These are phyloP conservation scores for Trematocara nigrifrons DNA, from an alignment of 2,113 vertebrate species.

Conservation along the genomic window DNA sequence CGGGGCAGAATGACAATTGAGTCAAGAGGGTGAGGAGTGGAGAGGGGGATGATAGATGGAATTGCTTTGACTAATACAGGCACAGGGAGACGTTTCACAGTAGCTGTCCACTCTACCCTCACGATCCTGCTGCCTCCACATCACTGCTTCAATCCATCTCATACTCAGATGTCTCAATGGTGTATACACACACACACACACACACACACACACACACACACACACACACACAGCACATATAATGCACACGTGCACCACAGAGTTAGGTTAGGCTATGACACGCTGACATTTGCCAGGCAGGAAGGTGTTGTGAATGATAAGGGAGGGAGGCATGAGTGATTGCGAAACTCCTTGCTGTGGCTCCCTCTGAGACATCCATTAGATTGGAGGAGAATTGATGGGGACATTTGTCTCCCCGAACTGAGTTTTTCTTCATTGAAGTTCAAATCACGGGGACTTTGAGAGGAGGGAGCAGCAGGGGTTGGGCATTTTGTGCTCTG, in stretches of 20 bases:
- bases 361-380: slow-evolving; percentile 18
- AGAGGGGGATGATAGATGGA: slow-evolving; percentile 35
- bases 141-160: slow-evolving; percentile 38
- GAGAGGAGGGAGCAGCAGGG: neutral
- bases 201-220: neutral
- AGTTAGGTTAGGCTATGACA: slow-evolving; percentile 7
- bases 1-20: slow-evolving; percentile 12
- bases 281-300: slow-evolving; percentile 38
- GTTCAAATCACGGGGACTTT: slow-evolving; percentile 3
- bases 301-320: slow-evolving; percentile 44
- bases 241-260: neutral
- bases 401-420: slow-evolving; percentile 23
- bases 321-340: slow-evolving; percentile 28
- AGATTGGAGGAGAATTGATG: slow-evolving; percentile 35
- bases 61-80: slow-evolving; percentile 50
- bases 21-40: neutral
- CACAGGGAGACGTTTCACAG: slow-evolving; percentile 32
- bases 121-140: slow-evolving; percentile 15
- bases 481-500: neutral
- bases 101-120: slow-evolving; percentile 13
- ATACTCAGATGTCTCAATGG: slow-evolving; percentile 19
- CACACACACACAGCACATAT: neutral
- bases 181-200: neutral
- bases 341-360: slow-evolving; percentile 1
- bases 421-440: neutral